Evolutionary conservation across 2,888 invertebrate genomes (phyloP), one percentile per base, ranked within the genome.

Genomic region (Phorcus lineatus): DNA sequence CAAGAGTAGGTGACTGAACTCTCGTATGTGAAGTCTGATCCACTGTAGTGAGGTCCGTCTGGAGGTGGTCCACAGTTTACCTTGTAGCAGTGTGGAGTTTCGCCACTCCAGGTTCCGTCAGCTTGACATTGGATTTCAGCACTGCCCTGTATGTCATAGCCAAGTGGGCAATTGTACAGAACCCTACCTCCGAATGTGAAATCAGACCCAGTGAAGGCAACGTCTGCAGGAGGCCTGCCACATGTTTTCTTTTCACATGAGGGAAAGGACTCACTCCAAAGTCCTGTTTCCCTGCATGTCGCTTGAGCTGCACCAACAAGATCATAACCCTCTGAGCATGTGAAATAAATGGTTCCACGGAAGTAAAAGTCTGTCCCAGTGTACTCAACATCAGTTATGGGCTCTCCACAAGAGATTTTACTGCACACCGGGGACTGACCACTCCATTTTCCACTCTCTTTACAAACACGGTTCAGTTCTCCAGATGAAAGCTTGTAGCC

Each of bases 121-220:
- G 89, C 90, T 74, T 90, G 90, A 84, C 93, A 94, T 16, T 95
- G 95, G 77, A 98, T 94, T 90, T 96, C 96, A 90, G 96, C 95
- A 0, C 96, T 94, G 0, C 99, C 99, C 0, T 97, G 96, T 81
- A 98, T 96, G 91, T 96, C 96, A 93, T 96, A 98, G 0, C 97
- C 97, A 78, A 96, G 95, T 17, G 97, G 96, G 92, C 99, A 99
- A 11, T 95, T 95, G 93, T 98, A 98, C 0, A 83, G 82, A 17
- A 89, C 82, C 22, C 54, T 74, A 17, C 77, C 54, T 11, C 82
- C 78, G 31, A 54, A 76, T 0, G 82, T 74, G 16, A 83, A 66
- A 11, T 85, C 84, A n/a, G 80, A 78, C 0, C 85, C 86, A 78
- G 84, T 81, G 13, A 36, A 31, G 47, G 86, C 86, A 9, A 85